Evolutionary conservation across 2,113 vertebrate genomes (phyloP).

Genomic region (Rhea pennata): DNA sequence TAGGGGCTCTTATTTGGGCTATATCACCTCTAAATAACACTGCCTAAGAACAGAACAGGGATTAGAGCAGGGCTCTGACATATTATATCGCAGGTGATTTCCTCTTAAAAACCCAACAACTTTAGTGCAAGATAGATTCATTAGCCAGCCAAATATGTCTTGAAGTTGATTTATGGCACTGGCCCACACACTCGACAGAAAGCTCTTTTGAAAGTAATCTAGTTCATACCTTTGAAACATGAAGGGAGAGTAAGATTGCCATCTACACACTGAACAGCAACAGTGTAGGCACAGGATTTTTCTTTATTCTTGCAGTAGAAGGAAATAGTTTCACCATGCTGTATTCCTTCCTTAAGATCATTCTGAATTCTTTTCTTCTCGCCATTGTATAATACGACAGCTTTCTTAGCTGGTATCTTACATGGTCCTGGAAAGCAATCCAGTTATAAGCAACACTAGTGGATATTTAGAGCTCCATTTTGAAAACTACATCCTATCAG

Average conservation of each 20-base stretch:
- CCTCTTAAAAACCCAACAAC: neutral
- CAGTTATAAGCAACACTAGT: neutral
- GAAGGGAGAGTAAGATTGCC: conserved; percentile 82
- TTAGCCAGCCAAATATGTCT: neutral
- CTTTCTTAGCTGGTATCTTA: conserved; percentile 81
- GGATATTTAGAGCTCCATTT: neutral
- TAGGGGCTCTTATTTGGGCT: neutral
- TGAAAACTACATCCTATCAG: neutral
- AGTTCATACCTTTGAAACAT: conserved; percentile 84
- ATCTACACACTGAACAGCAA: conserved; percentile 77
- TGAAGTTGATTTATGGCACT: neutral
- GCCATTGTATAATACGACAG: conserved; percentile 82
- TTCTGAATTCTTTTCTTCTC: conserved; percentile 82
- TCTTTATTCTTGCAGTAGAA: conserved; percentile 89
- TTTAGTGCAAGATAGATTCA: neutral
- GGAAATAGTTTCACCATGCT: conserved; percentile 79
- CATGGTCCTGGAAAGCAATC: conserved; percentile 82
- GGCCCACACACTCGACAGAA: neutral
- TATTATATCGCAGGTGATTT: neutral
- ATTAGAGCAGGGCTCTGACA: neutral
- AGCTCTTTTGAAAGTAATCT: neutral
- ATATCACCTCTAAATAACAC: neutral
- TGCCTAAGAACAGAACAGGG: neutral
- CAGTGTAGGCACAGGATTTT: conserved; percentile 85
- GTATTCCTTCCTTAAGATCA: conserved; percentile 81